A percentile compares a stretch with the other conserved stretches of the same genome.
These are phyloP conservation scores for Drosophila merina DNA, from an alignment of 2,888 invertebrate species.

Conservation along the genomic window DNA sequence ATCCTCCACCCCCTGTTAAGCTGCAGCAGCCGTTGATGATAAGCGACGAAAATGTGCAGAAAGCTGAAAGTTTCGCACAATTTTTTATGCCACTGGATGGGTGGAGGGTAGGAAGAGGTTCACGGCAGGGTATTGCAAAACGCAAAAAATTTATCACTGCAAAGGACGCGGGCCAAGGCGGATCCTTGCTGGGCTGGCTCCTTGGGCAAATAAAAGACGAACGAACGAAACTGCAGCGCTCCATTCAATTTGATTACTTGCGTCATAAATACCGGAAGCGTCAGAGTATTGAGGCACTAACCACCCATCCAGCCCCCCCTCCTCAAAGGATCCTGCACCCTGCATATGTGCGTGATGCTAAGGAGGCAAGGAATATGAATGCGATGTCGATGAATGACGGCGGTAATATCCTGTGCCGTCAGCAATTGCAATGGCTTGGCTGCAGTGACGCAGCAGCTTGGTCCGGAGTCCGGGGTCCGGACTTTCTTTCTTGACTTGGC, in stretches of 20 bases:
- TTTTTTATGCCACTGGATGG: slow-evolving; percentile 65
- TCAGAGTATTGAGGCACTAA: slow-evolving; percentile 76
- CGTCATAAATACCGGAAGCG: slow-evolving; percentile 79
- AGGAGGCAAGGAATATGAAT: slow-evolving; percentile 52
- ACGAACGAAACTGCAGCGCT: slow-evolving; percentile 68
- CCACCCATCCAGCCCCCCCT: background rate
- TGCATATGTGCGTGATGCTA: slow-evolving; percentile 63
- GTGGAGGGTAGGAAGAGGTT: background rate
- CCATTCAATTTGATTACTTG: slow-evolving; percentile 80
- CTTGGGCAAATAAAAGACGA: slow-evolving; percentile 69
- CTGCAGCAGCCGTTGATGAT: slow-evolving; percentile 72
- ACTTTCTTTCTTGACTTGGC: slow-evolving; percentile 29
- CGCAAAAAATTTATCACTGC: slow-evolving; percentile 72
- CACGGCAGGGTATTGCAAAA: slow-evolving; percentile 12
- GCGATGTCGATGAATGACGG: slow-evolving; percentile 71
- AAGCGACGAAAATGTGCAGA: slow-evolving; percentile 78
- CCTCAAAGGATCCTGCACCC: background rate
- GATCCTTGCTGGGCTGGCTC: slow-evolving; percentile 35
- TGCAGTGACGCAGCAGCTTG: slow-evolving; percentile 72
- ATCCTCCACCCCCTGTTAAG: slow-evolving; percentile 45
- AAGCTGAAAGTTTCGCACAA: slow-evolving; percentile 78
- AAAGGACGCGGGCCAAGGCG: slow-evolving; percentile 13
- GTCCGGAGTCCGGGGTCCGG: slow-evolving; percentile 37
- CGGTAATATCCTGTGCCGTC: slow-evolving; percentile 78
- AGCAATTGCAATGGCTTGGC: slow-evolving; percentile 52